Evolutionary conservation across 1,140 invertebrate genomes (phyloP), one percentile per base, ranked within the genome.

Genomic region (Rhynchophorus ferrugineus): DNA sequence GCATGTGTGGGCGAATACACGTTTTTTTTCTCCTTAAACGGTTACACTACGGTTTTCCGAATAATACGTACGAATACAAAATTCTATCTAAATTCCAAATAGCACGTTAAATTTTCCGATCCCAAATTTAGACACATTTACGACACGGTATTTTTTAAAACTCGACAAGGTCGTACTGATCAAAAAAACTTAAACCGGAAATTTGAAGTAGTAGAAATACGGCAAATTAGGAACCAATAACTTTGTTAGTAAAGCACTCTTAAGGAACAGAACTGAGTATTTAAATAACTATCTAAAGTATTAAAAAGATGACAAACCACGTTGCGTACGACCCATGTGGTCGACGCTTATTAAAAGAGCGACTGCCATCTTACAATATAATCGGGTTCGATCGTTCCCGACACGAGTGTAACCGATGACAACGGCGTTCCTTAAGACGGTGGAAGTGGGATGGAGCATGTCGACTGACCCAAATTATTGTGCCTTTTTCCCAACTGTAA

Each of bases 311-410:
- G 19, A 24, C 49, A 33, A 58, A 63, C 58, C 64, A 64, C 61
- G 62, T 62, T 62, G 66, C 66, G 65, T 61, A 53, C 66, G 66
- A 68, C 66, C 66, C 65, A 68, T 68, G 65, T 58, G 66, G 66
- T 64, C 66, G 65, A 62, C 66, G 63, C 65, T 58, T 57, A 66
- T 54, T 63, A 65, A 62, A 45, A 61, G 49, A 53, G 19, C n/a
- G 42, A 1, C 43, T 58, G 66, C 66, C 65, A 67, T 67, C 53
- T 67, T 68, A 57, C 37, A 3, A n/a, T 33, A 7, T 34, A 14
- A 43, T 63, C 62, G 64, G 36, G 9, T 37, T 16, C 39, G 35
- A 49, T 57, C 56, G 60, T 11, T 2, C 22, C 14, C 3, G 9
- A 9, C 16, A 3, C 35, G 43, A 21, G 22, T 33, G 17, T 39